These are phyloP conservation scores for Drosophila sp. DNA, from an alignment of 1,140 invertebrate genomes.

Conservation along the genomic window DNA sequence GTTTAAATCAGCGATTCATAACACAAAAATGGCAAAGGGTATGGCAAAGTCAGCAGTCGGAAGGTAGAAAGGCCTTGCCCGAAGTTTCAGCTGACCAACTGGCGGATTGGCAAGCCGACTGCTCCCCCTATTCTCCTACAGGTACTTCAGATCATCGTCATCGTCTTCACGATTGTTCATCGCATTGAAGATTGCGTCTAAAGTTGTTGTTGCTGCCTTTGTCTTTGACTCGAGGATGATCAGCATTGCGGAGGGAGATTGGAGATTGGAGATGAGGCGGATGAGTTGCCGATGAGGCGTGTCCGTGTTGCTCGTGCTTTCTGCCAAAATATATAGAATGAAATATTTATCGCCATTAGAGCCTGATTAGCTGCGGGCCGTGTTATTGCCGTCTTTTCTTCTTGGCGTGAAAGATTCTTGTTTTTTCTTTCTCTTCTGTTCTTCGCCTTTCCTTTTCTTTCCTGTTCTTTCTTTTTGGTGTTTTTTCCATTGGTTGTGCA, in stretches of 20 bases:
- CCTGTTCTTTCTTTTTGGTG: conserved; percentile 10
- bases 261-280: background rate
- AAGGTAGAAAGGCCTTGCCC: conserved; percentile 37
- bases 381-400: conserved; percentile 43
- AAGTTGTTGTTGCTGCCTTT: conserved; percentile 14
- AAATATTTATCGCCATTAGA: conserved; percentile 83
- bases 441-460: conserved; percentile 8
- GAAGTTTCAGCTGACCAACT: conserved; percentile 33
- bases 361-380: conserved; percentile 79
- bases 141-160: conserved; percentile 57
- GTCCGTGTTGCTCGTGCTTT: conserved; percentile 38
- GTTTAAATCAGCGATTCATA: conserved; percentile 76
- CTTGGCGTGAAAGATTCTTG: conserved; percentile 23
- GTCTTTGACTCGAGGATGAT: conserved; percentile 26
- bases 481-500: conserved; percentile 26
- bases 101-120: background rate
- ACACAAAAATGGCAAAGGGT: conserved; percentile 62
- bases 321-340: conserved; percentile 68
- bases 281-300: conserved; percentile 18
- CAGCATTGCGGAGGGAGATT: background rate
- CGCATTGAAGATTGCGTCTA: conserved; percentile 61
- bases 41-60: conserved; percentile 1
- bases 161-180: conserved; percentile 51
- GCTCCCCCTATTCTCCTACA: background rate
- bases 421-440: background rate